Base-by-base conservation (phyloP, 2,113 vertebrate species). In the Cavia aperea region DNA sequence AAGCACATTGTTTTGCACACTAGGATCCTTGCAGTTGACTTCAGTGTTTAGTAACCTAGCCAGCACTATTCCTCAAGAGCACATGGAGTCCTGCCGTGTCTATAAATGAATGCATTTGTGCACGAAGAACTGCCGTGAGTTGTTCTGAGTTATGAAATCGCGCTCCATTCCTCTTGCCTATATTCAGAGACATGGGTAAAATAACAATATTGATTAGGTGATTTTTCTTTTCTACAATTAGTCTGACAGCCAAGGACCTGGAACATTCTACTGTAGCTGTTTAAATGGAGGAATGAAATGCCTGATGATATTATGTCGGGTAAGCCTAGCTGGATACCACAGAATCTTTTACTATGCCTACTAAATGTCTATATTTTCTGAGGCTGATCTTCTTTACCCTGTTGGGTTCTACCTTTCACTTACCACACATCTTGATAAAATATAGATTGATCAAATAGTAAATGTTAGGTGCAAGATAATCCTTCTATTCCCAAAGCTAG, bases 61-160 rank as follows among this genome's bases (percentile, higher is more conserved):
- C n/a, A n/a, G 31, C 39, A 1, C 31, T 49, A 10, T 72, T 66
- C 49, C 79, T 88, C 31, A 63, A 11, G 72, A 73, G n/a, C 26
- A 78, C 14, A 39, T 3, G n/a, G 9, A 68, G 24, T 4, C 62
- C 75, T 56, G 31, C 12, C 39, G 9, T 70, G 54, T 83, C 54
- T 90, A 56, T 78, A 92, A 70, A 56, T 63, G 54, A 77, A 82
- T n/a, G 15, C 86, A 39, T 89, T 81, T 95, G 5, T 86, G 39
- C 75, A 51, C 75, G 73, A 54, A 82, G 39, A 83, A 70, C 19
- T 62, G 7, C 33, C 49, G 33, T 66, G 46, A 36, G 26, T 26
- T 89, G 46, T 63, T 91, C 29, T 81, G 66, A 92, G 39, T 73
- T 86, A 63, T 21, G 24, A 13, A 86, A 81, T 86, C 54, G 26